These are phyloP conservation scores for Dipodomys ordii DNA, from an alignment of 2,113 vertebrate species.

Conservation along the genomic window DNA sequence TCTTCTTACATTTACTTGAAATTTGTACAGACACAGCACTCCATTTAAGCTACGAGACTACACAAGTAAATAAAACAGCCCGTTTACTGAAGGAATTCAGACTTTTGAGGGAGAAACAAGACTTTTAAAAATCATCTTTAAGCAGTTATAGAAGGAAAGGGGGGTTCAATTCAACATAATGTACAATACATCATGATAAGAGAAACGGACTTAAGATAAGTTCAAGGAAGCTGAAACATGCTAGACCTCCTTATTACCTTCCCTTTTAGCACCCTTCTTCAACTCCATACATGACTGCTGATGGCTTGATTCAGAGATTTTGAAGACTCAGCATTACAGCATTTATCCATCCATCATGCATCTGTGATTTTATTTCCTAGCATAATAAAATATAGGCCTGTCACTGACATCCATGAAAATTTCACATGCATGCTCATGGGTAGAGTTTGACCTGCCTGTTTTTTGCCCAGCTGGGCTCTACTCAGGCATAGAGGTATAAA, in stretches of 20 bases:
- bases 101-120: neutral
- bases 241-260: neutral
- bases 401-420: neutral
- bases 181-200: no score
- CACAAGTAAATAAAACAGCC: neutral
- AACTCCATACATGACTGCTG: neutral
- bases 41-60: neutral
- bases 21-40: neutral
- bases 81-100: neutral
- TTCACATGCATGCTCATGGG: neutral
- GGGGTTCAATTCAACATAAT: no score
- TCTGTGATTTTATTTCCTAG: neutral
- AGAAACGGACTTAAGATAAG: neutral
- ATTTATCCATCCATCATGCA: neutral
- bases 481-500: neutral
- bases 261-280: neutral
- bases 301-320: neutral
- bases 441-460: neutral
- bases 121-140: neutral
- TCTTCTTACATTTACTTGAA: neutral
- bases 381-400: neutral
- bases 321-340: neutral
- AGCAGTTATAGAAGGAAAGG: no score
- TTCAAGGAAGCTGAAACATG: neutral
- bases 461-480: neutral